Evolutionary conservation across 1,140 invertebrate species (phyloP), one percentile per base, ranked within the genome.

Genomic region (Chironomus striatipennis): DNA sequence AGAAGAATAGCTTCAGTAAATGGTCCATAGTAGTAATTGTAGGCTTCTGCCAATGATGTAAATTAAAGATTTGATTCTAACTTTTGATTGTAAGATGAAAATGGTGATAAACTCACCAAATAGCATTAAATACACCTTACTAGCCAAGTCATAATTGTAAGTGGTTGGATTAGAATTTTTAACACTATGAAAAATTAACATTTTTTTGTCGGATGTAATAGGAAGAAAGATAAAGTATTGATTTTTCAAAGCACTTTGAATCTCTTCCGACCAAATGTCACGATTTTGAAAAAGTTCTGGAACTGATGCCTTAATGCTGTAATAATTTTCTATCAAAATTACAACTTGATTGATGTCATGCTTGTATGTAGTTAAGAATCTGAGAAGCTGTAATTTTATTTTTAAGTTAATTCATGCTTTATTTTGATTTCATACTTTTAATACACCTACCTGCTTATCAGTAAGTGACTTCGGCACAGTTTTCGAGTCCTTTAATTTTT

Each of bases 221-320:
- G 75, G 75, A 5, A 76, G 7, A 43, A 10, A 7, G 64, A 74
- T 18, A 21, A 73, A 76, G 42, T 70, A 70, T 10, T 75, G 75
- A 73, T 74, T 70, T 15, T 74, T 17, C 4, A 75, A 73, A 43
- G 57, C 74, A 17, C 79, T 77, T 73, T 82, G 78, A 17, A 84
- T 73, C 76, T 77, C 74, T 12, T 80, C 79, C 1, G 74, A 42
- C 0, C 70, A 76, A 6, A 78, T 76, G 76, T 86, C 79, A 74
- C 87, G 79, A 42, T 86, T 83, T 74, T 82, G 81, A 76, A 89
- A 90, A 74, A 89, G 85, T 78, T 89, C 87, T 0, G 88, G 86
- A 0, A 82, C 83, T 75, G 84, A 85, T 74, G 84, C 83, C 73
- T 85, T 83, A 65, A 85, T 78, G 42, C 81, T 81, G 77, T 87